Conservation (phyloP, 2,888 invertebrate genomes). For the Hemicrepidius hirtus region DNA sequence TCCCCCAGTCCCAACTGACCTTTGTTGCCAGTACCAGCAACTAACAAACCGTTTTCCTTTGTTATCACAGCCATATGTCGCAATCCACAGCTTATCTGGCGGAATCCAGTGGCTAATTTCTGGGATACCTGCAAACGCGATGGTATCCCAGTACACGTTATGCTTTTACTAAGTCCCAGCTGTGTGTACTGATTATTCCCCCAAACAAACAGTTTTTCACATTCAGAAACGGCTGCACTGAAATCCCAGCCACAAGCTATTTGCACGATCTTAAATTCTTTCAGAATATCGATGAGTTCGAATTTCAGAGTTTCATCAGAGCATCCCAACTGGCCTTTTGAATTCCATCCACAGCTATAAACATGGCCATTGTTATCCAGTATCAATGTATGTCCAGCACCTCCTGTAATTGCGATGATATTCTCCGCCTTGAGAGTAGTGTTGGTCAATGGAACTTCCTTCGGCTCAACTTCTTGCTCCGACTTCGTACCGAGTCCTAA, state of each 20-base stretch:
- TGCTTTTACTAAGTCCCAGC: constrained; percentile 76
- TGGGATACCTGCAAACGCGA: constrained; percentile 70
- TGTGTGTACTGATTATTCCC: constrained; percentile 88
- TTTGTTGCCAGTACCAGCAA: constrained; percentile 80
- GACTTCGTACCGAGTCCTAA: constrained; percentile 80
- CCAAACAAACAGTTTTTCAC: constrained; percentile 85
- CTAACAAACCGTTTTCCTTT: constrained; percentile 77
- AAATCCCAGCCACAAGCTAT: constrained; percentile 89
- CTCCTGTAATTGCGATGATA: constrained; percentile 81
- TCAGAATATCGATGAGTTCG: constrained; percentile 77
- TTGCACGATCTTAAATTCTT: constrained; percentile 75
- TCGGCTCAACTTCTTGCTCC: constrained; percentile 80
- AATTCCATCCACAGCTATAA: constrained; percentile 87
- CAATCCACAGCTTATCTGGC: constrained; percentile 79
- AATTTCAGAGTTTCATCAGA: constrained; percentile 74
- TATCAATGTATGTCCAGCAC: constrained; percentile 85
- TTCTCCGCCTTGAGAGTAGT: constrained; percentile 69
- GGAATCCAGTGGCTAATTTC: constrained; percentile 73
- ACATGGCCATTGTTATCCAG: constrained; percentile 80
- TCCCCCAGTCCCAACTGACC: constrained; percentile 80
- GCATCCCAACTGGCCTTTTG: constrained; percentile 82
- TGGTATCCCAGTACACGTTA: constrained; percentile 70
- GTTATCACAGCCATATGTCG: constrained; percentile 81
- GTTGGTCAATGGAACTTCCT: constrained; percentile 66
- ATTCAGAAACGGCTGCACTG: constrained; percentile 83